These are phyloP conservation scores for Cyphomyrus discorhynchus DNA, from an alignment of 2,113 vertebrate genomes.

Conservation along the genomic window DNA sequence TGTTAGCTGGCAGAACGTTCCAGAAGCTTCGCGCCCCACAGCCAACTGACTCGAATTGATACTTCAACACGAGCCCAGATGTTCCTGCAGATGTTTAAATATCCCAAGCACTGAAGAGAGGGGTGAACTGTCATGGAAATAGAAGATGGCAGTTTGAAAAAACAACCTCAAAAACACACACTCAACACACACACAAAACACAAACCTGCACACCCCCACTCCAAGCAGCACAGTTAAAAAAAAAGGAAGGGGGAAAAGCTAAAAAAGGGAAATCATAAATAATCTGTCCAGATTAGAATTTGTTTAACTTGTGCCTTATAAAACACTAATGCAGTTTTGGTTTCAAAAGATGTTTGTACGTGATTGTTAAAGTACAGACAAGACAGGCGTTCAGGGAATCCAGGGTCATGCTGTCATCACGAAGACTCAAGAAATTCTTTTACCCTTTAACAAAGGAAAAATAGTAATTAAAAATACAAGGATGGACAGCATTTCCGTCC, in stretches of 20 bases:
- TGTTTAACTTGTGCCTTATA: neutral
- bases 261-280: neutral
- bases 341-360: neutral
- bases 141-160: neutral
- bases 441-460: neutral
- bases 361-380: neutral
- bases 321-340: neutral
- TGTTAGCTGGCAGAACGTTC: slow-evolving; percentile 21
- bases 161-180: neutral
- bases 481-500: neutral
- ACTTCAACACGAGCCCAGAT: slow-evolving; percentile 18
- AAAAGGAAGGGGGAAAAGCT: neutral
- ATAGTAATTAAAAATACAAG: neutral
- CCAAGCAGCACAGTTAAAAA: neutral
- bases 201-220: neutral
- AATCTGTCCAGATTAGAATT: neutral
- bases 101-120: neutral
- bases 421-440: neutral
- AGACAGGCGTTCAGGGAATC: neutral
- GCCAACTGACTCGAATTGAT: slow-evolving; percentile 17
- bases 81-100: slow-evolving; percentile 23
- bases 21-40: slow-evolving; percentile 21
- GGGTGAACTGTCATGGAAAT: neutral
- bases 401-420: neutral
- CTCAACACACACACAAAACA: neutral